Base-by-base conservation (phyloP, 2,888 invertebrate genomes). In the Lagria hirta region DNA sequence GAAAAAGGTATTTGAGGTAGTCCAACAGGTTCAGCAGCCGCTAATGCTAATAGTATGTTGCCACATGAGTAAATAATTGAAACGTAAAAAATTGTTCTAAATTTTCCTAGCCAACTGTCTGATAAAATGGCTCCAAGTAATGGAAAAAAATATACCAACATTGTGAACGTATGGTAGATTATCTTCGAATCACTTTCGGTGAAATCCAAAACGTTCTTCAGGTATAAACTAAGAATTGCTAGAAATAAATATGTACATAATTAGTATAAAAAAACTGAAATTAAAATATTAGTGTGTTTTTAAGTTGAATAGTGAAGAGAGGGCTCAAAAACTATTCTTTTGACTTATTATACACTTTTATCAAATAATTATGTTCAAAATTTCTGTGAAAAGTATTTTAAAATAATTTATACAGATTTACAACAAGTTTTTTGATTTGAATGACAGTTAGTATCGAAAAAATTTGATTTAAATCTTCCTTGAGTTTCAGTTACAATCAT, bases 181-280 rank as follows among this genome's bases (percentile, higher is more conserved):
- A 92, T 81, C 1, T 91, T 95, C 0, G 96, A 82, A 0, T 80
- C 77, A 54, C 87, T 79, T 58, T 86, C 83, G 11, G 72, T 69
- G 70, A 86, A 93, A 0, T 75, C 72, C 51, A 98, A 73, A 63
- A 88, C 85, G 52, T 87, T 82, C 8, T 81, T 82, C 35, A 98
- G 80, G 73, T 96, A 99, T 17, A 97, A 72, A 20, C 88, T 86
- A 57, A 99, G 78, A 56, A 97, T 86, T 8, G 97, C 97, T 98
- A 74, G 24, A 77, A 76, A 55, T 53, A 52, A 26, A 27, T 20
- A 36, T 5, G 14, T 34, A n/a, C n/a, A n/a, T n/a, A n/a, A n/a
- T n/a, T n/a, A n/a, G n/a, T n/a, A n/a, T n/a, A n/a, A n/a, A n/a
- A n/a, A n/a, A n/a, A n/a, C n/a, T n/a, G n/a, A n/a, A n/a, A n/a